phyloP scores from a whole-genome alignment of 2,888 invertebrate species.

The Parelbella ahira region DNA sequence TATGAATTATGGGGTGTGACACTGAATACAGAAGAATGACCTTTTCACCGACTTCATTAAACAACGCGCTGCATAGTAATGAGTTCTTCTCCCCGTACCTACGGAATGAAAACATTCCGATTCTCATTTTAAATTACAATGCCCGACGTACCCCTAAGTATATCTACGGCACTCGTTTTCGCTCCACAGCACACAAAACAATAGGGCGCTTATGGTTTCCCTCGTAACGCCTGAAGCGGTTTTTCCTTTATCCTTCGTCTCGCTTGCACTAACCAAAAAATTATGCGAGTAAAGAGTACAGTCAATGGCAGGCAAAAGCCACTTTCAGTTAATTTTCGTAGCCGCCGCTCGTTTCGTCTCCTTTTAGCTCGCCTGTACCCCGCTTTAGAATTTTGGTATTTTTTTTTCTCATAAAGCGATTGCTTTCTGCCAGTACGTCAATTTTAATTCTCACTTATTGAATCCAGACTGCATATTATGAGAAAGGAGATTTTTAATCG shows the following conservation, averaged over 20 bases:
- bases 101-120: conserved; percentile 38
- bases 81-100: conserved; percentile 24
- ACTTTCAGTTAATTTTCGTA: conserved; percentile 74
- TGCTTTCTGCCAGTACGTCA: conserved; percentile 5
- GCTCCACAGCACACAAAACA: conserved; percentile 71
- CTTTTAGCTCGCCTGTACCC: conserved; percentile 48
- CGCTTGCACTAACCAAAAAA: conserved; percentile 36
- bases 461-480: background rate
- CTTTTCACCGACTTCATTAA: conserved; percentile 23
- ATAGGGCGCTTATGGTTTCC: conserved; percentile 74
- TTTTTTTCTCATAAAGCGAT: conserved; percentile 35
- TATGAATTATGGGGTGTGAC: conserved; percentile 15
- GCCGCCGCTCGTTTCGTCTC: conserved; percentile 57
- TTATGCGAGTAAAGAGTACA: conserved; percentile 42
- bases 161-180: conserved; percentile 49
- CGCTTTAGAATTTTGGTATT: conserved; percentile 47
- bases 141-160: conserved; percentile 42
- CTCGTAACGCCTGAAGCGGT: conserved; percentile 68
- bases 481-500: conserved; percentile 3
- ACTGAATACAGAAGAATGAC: conserved; percentile 16
- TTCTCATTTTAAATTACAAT: conserved; percentile 60
- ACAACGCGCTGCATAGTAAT: conserved; percentile 26
- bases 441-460: conserved; percentile 7
- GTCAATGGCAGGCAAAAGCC: conserved; percentile 53
- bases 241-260: conserved; percentile 52